Percentiles rank a stretch among this genome's conserved stretches.
phyloP scores from a whole-genome alignment of 2,797 vertebrate species.

The Tadarida brasiliensis region DNA sequence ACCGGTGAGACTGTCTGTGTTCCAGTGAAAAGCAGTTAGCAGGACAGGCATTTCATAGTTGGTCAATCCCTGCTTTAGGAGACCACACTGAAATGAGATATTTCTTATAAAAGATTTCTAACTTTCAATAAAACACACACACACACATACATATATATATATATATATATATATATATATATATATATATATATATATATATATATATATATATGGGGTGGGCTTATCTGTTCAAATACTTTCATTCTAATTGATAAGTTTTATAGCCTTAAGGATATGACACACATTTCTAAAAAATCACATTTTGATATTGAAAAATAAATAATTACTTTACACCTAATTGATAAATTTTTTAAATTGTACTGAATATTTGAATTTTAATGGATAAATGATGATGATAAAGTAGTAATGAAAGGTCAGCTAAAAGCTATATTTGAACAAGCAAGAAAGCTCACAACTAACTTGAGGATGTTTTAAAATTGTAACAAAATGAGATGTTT shows the following conservation, averaged over 20 bases:
- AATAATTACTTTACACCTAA: constrained; percentile 4
- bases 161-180: background rate
- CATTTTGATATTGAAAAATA: constrained; percentile 21
- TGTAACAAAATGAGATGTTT: background rate
- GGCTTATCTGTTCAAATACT: background rate
- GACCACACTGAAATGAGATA: background rate
- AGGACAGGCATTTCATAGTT: background rate
- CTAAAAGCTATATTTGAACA: background rate
- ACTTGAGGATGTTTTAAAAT: background rate
- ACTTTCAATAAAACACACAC: background rate
- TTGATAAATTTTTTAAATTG: background rate
- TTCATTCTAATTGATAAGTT: background rate
- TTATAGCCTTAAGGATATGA: background rate
- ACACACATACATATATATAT: background rate
- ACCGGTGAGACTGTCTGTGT: background rate
- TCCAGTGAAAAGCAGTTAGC: background rate
- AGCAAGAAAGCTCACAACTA: background rate
- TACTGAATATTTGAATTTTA: constrained; percentile 15
- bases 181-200: background rate
- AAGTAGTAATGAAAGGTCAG: background rate
- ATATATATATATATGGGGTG: background rate
- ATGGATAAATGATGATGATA: background rate
- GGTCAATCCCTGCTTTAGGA: background rate
- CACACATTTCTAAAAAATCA: constrained; percentile 13
- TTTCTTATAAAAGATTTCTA: background rate